Evolutionary conservation across 2,888 invertebrate genomes (phyloP), one percentile per base, ranked within the genome.

Genomic region (Drosophila seclusa): DNA sequence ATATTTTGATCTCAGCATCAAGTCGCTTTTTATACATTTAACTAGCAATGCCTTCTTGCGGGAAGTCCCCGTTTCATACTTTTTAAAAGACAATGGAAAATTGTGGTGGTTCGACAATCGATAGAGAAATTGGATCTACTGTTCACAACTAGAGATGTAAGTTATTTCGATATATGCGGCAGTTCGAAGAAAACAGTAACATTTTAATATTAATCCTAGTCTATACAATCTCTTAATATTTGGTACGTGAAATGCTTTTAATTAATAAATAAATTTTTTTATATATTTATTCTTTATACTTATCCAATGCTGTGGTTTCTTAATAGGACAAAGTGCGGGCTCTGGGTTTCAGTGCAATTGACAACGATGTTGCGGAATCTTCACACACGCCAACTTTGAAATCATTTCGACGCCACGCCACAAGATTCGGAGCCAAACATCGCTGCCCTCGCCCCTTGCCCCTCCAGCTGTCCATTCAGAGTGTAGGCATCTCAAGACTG

Each of bases 341-440:
- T 58, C 16, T 45, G 40, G 40, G 48, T 38, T 21, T 45, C 21
- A 29, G 38, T 52, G 34, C 16, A 55, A 49, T 38, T 45, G 45
- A 24, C 45, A 45, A 24, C 6, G 45, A 16, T 65, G 36, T 67
- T 59, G 52, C 53, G 29, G 45, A 45, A 62, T 67, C 63, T 63
- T 53, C 52, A 52, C 62, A 63, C 66, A 76, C 66, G 72, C 65
- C 76, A 85, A 73, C 68, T 76, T 78, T 68, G 78, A 79, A 79
- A 84, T 86, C 76, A 82, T 81, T 73, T 80, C 73, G 73, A 73
- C 77, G 75, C 82, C 73, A 79, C 62, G 77, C 77, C 71, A 72
- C 80, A 78, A 59, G 73, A 55, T 32, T 42, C 49, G 59, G 36
- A 27, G n/a, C n/a, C 36, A 50, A 55, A 13, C 48, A 42, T n/a